Evolutionary conservation across 2,797 vertebrate genomes (phyloP), one percentile per base, ranked within the genome.

Genomic region (Pelodytes ibericus): DNA sequence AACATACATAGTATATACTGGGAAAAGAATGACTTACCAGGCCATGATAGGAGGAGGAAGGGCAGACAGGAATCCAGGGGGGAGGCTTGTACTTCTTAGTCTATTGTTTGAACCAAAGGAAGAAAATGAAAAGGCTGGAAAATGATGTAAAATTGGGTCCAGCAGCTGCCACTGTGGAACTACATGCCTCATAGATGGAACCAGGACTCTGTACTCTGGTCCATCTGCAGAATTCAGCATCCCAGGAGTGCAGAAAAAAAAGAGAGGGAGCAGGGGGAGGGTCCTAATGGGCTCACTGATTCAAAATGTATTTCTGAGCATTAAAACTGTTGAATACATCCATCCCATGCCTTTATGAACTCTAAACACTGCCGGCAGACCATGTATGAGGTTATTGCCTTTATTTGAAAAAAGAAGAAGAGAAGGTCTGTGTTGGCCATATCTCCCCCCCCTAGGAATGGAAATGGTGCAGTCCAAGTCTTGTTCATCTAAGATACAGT

Each of bases 121-220:
- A 78, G 68, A 72, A 77, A 78, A 78, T 33, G 75, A 78, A 78
- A 71, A 78, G 60, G 75, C 75, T 72, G 75, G 59, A 60, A 78
- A 78, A 78, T 78, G 75, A 78, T 78, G 68, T 72, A 78, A 78
- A 72, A 72, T 60, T 78, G 75, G 80, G 74, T 75, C 77, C 80
- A 72, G 80, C 77, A 74, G 77, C 80, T 75, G 71, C 39, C 75
- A 80, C 73, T 79, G 74, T 77, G 56, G 62, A 72, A 53, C 82
- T 83, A 83, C 82, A 83, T 83, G 66, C 80, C 80, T 80, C 82
- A 81, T 77, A 80, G 77, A 72, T 80, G 77, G 77, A 81, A 77
- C 61, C 58, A 71, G 71, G 68, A 74, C 70, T 65, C 70, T 62
- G 70, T 72, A 72, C 77, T 61, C 53, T 81, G 75, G 66, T 71